Evolutionary conservation across 2,113 vertebrate genomes (phyloP), one percentile per base, ranked within the genome.

Genomic region (Variabilichromis moorii): DNA sequence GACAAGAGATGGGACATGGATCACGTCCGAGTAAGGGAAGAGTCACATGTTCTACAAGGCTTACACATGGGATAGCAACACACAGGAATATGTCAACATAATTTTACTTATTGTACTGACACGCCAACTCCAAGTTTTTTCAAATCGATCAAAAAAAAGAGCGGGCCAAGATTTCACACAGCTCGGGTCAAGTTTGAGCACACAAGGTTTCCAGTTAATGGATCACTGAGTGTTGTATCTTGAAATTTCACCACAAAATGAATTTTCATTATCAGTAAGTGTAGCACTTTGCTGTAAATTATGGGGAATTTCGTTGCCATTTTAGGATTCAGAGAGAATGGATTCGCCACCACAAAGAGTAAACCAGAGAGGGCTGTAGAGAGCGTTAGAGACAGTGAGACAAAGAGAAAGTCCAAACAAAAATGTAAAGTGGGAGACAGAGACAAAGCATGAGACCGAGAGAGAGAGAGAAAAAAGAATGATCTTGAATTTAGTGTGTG

Each of bases 401-500:
- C n/a, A 59, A 87, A 85, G 78, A 83, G 40, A 92, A 89, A 90
- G 84, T 82, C 78, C 37, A 79, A 54, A 54, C 55, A 87, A 68
- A 90, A 82, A 90, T 91, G 88, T 87, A 88, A 90, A 93, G 87
- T 33, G 85, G 78, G 81, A 90, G 91, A 86, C 83, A 91, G 90
- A 93, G 84, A 92, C 71, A 90, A 85, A 91, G 90, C 81, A 84
- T 82, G 71, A 84, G 85, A 89, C 50, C 42, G 47, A 50, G 66
- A 82, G 84, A 88, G 84, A 88, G 86, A 86, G 81, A 82, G 45
- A 91, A 84, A 92, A 89, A 92, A 95, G 95, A 95, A 95, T 93
- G 92, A 95, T 93, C 95, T 92, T 94, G 94, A 94, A 96, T 96
- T 96, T 91, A 95, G 87, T 86, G 87, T 86, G 80, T 86, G 80